Base-by-base conservation (phyloP, 92 coral and sea anemone genomes). In the Phenganax subtilis region DNA sequence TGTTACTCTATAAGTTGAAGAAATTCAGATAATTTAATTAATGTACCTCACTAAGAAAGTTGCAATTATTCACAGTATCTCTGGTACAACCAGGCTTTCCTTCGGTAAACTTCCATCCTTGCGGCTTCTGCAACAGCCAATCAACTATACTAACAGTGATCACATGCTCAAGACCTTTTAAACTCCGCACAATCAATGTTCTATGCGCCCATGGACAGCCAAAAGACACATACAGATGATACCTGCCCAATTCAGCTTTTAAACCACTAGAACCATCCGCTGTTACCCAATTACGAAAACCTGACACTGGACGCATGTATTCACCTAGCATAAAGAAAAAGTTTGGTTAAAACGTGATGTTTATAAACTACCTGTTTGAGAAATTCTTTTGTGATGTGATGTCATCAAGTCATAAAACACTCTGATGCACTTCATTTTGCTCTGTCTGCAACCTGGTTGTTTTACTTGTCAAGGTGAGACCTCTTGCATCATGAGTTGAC, bases 151-250 rank as follows among this genome's bases (percentile, higher is more conserved):
- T 76, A 57, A 79, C 82, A 10, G 91, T 82, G 37, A 93, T 87
- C 7, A 77, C 91, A 80, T 89, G 55, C 63, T 91, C 96, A 6
- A 93, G 86, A 11, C 97, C 97, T 63, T 93, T 93, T 12, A 93
- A 88, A 76, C 89, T 89, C 20, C 89, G 88, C 6, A 80, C 90
- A 12, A 86, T 57, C 59, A 93, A 79, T 0, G 93, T 85, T 14
- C 97, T 92, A 29, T 81, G 82, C 6, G 97, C 97, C 88, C 92
- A 93, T 0, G 97, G 97, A 61, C 97, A 93, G 0, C 87, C 91
- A 27, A 89, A 77, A 1, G 93, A 86, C 1, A 93, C 93, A 68
- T 93, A 93, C 27, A 93, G 85, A 60, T 93, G 96, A 52, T 93
- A 93, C 10, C 96, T 91, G 31, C 86, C 81, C 31, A 86, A 78